Evolutionary conservation across 2,888 invertebrate genomes (phyloP).

Genomic region (Ariolimax columbianus): DNA sequence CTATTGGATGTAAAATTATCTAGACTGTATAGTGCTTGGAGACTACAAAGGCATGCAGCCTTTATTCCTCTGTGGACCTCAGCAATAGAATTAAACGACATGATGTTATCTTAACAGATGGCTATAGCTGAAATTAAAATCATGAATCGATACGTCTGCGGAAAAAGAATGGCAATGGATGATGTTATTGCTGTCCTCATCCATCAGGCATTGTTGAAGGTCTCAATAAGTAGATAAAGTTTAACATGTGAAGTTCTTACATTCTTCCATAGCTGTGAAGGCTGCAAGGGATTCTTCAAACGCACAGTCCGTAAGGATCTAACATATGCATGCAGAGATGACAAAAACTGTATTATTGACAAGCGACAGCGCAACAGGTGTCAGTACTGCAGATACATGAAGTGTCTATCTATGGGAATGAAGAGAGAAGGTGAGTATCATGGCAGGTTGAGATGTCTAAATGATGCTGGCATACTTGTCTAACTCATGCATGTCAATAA

Average conservation of each 20-base stretch:
- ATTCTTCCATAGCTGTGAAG: constrained; percentile 86
- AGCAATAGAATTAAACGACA: no score
- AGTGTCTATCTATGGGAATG: constrained; percentile 97
- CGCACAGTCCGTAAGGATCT: constrained; percentile 97
- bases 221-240: neutral
- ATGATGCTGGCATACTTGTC: no score
- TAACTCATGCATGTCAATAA: no score
- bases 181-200: no score
- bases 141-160: no score
- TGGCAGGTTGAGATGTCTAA: neutral
- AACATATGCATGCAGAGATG: constrained; percentile 97
- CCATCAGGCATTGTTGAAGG: neutral
- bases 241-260: neutral
- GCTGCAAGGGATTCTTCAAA: constrained; percentile 99
- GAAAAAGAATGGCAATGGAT: no score
- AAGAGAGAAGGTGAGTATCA: constrained; percentile 87
- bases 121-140: no score
- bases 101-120: no score
- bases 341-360: constrained; percentile 95
- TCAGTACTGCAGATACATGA: constrained; percentile 98
- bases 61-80: no score
- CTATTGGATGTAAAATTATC: no score
- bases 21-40: no score
- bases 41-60: no score
- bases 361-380: constrained; percentile 97